Percentiles rank a stretch among this genome's conserved stretches.
phyloP scores from a whole-genome alignment of 2,888 invertebrate species.

The Acanthopleura granulata region DNA sequence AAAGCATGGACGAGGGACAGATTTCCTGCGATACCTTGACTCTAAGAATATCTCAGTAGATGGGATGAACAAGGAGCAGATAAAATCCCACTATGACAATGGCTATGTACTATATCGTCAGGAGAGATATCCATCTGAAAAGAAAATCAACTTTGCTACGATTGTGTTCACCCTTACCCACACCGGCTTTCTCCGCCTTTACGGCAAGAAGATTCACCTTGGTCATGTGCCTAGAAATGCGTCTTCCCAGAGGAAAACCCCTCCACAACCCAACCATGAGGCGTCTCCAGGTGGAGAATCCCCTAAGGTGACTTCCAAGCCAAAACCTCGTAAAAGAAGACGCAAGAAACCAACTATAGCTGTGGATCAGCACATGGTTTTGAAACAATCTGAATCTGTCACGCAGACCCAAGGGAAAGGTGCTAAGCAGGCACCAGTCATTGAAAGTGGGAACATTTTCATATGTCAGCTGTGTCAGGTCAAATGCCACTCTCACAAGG shows the following conservation, averaged over 20 bases:
- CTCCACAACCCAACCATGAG: too few relatives aligned
- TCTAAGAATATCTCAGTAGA: constrained; percentile 35
- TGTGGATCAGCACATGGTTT: too few relatives aligned
- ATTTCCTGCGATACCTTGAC: constrained; percentile 35
- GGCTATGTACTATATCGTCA: constrained; percentile 33
- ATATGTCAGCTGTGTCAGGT: background rate
- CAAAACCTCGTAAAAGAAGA: too few relatives aligned
- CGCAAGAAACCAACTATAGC: too few relatives aligned
- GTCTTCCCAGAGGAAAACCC: too few relatives aligned
- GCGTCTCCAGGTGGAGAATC: too few relatives aligned
- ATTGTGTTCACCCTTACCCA: constrained; percentile 27
- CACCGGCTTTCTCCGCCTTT: constrained; percentile 25
- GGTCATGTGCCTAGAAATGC: background rate
- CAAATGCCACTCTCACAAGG: background rate
- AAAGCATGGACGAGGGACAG: constrained; percentile 26
- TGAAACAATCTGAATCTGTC: too few relatives aligned
- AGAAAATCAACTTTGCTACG: constrained; percentile 27
- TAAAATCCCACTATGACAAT: constrained; percentile 32
- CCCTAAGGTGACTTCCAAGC: too few relatives aligned
- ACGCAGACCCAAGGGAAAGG: too few relatives aligned
- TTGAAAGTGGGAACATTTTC: background rate
- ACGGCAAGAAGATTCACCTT: constrained; percentile 16
- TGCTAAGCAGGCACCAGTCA: too few relatives aligned
- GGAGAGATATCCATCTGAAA: constrained; percentile 34
- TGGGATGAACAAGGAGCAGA: constrained; percentile 29